Evolutionary conservation across 2,113 vertebrate genomes (phyloP).

Genomic region (Oryzias javanicus): DNA sequence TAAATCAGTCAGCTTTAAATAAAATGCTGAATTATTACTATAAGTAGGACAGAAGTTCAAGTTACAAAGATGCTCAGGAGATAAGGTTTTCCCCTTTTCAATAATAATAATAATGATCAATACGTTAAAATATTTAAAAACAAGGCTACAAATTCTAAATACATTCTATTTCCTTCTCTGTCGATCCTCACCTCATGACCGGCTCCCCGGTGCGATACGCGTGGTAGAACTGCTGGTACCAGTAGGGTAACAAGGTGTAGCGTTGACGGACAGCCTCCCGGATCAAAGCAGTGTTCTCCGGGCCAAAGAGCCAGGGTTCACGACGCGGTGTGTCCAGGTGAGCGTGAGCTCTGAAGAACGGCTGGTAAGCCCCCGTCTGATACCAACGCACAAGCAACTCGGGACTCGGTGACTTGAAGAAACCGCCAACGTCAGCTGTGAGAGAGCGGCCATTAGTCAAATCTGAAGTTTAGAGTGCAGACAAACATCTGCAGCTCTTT

Average conservation of each 20-base stretch:
- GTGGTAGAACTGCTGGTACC: conserved; percentile 88
- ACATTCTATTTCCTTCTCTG: too few species aligned
- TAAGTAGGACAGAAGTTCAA: too few species aligned
- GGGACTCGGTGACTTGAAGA: conserved; percentile 85
- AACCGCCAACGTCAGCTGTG: conserved; percentile 88
- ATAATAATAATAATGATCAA: too few species aligned
- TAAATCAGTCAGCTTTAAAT: too few species aligned
- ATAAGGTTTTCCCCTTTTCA: too few species aligned
- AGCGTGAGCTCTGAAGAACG: conserved; percentile 89
- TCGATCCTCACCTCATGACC: conserved; percentile 82
- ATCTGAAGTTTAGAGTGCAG: neutral
- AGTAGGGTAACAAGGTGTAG: conserved; percentile 87
- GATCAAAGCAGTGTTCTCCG: conserved; percentile 81
- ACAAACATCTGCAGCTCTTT: neutral
- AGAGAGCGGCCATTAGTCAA: neutral
- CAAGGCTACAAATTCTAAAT: too few species aligned
- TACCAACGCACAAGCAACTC: conserved; percentile 93
- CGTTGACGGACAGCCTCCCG: conserved; percentile 82
- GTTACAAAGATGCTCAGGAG: too few species aligned
- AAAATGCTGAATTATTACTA: too few species aligned
- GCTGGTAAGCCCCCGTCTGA: conserved; percentile 89
- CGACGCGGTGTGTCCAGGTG: conserved; percentile 90
- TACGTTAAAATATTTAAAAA: too few species aligned
- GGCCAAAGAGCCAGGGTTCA: conserved; percentile 89
- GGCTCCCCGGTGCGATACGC: conserved; percentile 80